Percentiles rank a stretch among this genome's conserved stretches.
These are phyloP conservation scores for Cosmopolites sordidus DNA, from an alignment of 2,888 invertebrate species.

Conservation along the genomic window DNA sequence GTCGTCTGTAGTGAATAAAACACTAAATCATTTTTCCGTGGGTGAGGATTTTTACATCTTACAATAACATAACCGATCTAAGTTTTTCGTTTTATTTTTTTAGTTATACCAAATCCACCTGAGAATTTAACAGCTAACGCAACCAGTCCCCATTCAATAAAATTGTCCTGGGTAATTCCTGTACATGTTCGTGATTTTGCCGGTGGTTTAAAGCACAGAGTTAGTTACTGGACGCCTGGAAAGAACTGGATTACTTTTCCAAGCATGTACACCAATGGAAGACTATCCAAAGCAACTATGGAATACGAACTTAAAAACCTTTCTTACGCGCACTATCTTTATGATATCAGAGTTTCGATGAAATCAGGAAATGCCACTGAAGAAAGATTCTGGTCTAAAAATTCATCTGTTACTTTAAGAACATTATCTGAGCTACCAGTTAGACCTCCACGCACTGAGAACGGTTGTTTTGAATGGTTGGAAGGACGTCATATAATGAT, in stretches of 20 bases:
- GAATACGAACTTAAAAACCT: constrained; percentile 53
- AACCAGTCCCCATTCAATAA: constrained; percentile 49
- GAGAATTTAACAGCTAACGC: constrained; percentile 48
- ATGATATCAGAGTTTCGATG: constrained; percentile 68
- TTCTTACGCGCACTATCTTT: constrained; percentile 63
- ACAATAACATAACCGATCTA: neutral
- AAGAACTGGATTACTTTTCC: constrained; percentile 44
- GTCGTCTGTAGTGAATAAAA: neutral
- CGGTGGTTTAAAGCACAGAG: constrained; percentile 50
- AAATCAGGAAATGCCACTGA: constrained; percentile 54
- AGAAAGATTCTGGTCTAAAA: constrained; percentile 67
- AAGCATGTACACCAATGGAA: neutral
- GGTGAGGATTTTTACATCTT: constrained; percentile 4
- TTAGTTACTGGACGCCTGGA: constrained; percentile 52
- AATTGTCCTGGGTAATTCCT: constrained; percentile 51
- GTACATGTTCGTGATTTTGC: constrained; percentile 51
- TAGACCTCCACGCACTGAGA: constrained; percentile 63
- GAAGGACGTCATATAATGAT: constrained; percentile 52
- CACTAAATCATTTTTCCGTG: constrained; percentile 7
- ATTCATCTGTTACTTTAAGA: constrained; percentile 56
- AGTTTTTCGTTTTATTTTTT: constrained; percentile 20
- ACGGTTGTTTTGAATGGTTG: constrained; percentile 67
- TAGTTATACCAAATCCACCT: constrained; percentile 49
- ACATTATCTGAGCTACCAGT: constrained; percentile 60
- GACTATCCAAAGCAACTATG: constrained; percentile 24